These are phyloP conservation scores for Hesperia comma DNA, from an alignment of 2,888 invertebrate genomes.

Conservation along the genomic window DNA sequence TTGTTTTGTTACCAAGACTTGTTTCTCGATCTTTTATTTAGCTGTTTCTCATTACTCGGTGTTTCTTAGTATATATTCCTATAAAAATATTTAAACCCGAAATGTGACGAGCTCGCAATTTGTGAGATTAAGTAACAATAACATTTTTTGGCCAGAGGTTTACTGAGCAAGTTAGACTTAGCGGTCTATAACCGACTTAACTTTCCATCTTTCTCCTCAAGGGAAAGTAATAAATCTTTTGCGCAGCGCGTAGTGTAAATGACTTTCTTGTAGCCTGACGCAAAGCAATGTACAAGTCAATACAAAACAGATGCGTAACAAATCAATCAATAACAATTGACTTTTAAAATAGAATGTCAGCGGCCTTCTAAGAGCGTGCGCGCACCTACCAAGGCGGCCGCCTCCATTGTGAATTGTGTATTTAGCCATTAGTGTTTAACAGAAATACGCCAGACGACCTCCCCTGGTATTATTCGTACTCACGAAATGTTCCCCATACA, in stretches of 20 bases:
- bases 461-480: slow-evolving; percentile 22
- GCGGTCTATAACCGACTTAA: background rate
- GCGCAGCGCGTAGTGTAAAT: background rate
- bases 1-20: too few species aligned
- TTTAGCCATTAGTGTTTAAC: slow-evolving; percentile 42
- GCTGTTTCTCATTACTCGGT: too few species aligned
- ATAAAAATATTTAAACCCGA: too few species aligned
- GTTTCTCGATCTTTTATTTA: too few species aligned
- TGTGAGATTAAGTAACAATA: too few species aligned
- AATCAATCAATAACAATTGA: slow-evolving; percentile 58
- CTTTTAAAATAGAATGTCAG: slow-evolving; percentile 57
- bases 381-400: slow-evolving; percentile 55
- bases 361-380: slow-evolving; percentile 56
- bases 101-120: too few species aligned
- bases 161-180: background rate
- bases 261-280: slow-evolving; percentile 17
- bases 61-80: too few species aligned
- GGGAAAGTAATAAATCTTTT: slow-evolving; percentile 16
- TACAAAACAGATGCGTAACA: slow-evolving; percentile 43
- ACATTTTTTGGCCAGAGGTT: background rate
- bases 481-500: slow-evolving; percentile 12
- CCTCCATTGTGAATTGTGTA: slow-evolving; percentile 41
- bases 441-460: slow-evolving; percentile 31
- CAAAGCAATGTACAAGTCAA: slow-evolving; percentile 1
- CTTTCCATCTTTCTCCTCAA: slow-evolving; percentile 9